Percentiles rank a stretch among this genome's conserved stretches.
phyloP scores from a whole-genome alignment of 2,797 vertebrate species.

The Propithecus deckenii region DNA sequence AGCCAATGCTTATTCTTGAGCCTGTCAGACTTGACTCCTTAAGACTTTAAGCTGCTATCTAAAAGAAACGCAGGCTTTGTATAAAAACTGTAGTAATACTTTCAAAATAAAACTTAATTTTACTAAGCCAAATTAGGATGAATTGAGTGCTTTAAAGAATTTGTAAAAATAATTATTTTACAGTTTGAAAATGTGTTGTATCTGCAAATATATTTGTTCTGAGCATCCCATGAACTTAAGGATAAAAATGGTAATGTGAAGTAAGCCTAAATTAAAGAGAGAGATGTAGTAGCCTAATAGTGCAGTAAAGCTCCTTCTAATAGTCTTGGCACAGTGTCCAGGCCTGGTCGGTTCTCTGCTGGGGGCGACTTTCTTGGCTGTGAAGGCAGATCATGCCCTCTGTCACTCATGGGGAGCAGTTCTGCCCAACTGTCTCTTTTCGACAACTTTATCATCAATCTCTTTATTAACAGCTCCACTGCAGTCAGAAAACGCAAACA shows the following conservation, averaged over 20 bases:
- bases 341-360: constrained; percentile 85
- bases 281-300: constrained; percentile 32
- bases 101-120: constrained; percentile 36
- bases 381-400: constrained; percentile 93
- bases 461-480: constrained; percentile 97
- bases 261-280: background rate
- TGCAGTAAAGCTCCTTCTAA: constrained; percentile 58
- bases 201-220: background rate
- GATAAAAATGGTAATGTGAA: background rate
- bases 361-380: constrained; percentile 89
- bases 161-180: background rate
- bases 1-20: constrained; percentile 42
- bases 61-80: constrained; percentile 44
- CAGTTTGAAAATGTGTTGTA: background rate
- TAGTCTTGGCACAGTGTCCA: constrained; percentile 89
- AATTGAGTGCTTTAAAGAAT: constrained; percentile 21
- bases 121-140: background rate
- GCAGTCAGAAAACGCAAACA: constrained; percentile 88
- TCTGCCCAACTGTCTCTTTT: constrained; percentile 98
- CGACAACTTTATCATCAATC: constrained; percentile 97
- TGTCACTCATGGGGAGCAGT: constrained; percentile 95
- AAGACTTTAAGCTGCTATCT: background rate
- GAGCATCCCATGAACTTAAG: background rate
- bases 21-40: background rate
- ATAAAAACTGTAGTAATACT: constrained; percentile 45